A percentile compares a stretch with the other conserved stretches of the same genome.
phyloP scores from a whole-genome alignment of 2,888 invertebrate genomes.

The Anticlea derivata region DNA sequence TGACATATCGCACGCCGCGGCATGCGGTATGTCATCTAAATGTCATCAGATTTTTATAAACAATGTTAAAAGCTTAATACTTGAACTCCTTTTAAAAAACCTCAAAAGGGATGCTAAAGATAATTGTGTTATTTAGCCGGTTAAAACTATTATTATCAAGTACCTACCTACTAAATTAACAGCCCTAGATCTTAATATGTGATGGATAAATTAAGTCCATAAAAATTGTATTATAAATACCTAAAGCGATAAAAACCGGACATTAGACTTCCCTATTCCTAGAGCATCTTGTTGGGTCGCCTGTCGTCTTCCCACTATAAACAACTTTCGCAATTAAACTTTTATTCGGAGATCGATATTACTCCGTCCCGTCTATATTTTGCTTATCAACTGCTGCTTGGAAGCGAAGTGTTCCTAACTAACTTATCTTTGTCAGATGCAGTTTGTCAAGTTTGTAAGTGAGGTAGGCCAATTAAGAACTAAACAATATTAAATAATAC shows the following conservation, averaged over 20 bases:
- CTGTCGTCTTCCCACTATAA: constrained; percentile 68
- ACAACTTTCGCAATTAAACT: constrained; percentile 80
- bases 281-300: constrained; percentile 49
- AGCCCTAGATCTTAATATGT: too few species aligned
- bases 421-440: constrained; percentile 29
- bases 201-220: too few species aligned
- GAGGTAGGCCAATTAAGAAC: constrained; percentile 31
- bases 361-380: constrained; percentile 59
- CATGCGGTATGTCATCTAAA: too few species aligned
- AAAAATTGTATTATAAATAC: too few species aligned
- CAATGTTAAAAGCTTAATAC: too few species aligned
- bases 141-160: too few species aligned
- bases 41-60: too few species aligned
- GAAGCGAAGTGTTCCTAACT: constrained; percentile 25
- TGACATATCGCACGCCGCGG: too few species aligned
- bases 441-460: constrained; percentile 20
- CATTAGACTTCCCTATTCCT: constrained; percentile 6
- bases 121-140: too few species aligned
- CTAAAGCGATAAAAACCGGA: constrained; percentile 11
- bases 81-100: too few species aligned
- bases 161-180: too few species aligned
- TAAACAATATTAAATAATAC: neutral
- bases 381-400: constrained; percentile 56
- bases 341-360: constrained; percentile 73
- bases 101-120: too few species aligned